Percentiles rank a stretch among this genome's conserved stretches.
These are phyloP conservation scores for Augochlora pura DNA, from an alignment of 1,140 invertebrate species.

Conservation along the genomic window DNA sequence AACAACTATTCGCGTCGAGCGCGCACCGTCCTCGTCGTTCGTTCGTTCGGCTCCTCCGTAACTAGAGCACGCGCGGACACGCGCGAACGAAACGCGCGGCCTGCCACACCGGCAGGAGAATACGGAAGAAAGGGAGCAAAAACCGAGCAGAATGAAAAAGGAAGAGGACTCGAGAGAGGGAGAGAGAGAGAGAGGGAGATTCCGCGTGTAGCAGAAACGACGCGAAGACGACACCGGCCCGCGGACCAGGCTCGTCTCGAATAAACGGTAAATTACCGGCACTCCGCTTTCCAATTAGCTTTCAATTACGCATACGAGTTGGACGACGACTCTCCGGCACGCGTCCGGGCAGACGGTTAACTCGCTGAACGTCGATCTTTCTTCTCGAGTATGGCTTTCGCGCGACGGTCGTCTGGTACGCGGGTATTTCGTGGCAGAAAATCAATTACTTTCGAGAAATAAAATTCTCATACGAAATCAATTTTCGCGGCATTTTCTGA, in stretches of 20 bases:
- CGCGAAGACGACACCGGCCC: background rate
- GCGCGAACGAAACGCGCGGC: slow-evolving; percentile 1
- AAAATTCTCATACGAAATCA: no score
- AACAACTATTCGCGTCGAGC: slow-evolving; percentile 16
- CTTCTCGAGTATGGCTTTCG: background rate
- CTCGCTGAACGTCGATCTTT: slow-evolving; percentile 1
- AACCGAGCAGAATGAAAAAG: no score
- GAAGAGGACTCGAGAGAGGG: background rate
- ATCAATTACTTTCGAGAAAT: no score
- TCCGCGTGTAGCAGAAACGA: no score
- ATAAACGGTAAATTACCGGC: slow-evolving; percentile 43
- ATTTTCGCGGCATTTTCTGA: no score
- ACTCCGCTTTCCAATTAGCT: slow-evolving; percentile 45
- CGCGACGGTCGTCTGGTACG: no score
- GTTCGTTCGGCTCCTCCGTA: slow-evolving; percentile 4
- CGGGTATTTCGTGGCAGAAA: no score
- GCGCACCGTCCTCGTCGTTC: background rate
- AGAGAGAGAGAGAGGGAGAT: background rate
- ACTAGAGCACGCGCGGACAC: slow-evolving; percentile 10
- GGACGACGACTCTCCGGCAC: slow-evolving; percentile 22
- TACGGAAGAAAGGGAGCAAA: background rate
- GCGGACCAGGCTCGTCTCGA: background rate
- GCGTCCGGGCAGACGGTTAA: slow-evolving; percentile 25
- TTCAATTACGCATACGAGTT: slow-evolving; percentile 24
- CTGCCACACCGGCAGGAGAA: background rate